Evolutionary conservation across 2,113 vertebrate species (phyloP).

Genomic region (Labeo catla): DNA sequence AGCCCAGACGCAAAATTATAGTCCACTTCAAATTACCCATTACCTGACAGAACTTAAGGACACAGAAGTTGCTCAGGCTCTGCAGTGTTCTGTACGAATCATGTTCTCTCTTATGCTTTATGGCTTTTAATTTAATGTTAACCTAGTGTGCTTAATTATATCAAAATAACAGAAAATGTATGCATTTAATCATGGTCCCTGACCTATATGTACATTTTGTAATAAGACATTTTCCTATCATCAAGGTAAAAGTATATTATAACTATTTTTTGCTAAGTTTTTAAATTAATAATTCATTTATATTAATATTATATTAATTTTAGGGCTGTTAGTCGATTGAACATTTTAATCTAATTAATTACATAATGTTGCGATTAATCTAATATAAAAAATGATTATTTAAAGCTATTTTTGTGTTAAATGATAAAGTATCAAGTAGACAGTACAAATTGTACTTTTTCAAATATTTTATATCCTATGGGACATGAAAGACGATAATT

Average conservation of each 20-base stretch:
- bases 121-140: neutral
- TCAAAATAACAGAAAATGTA: neutral
- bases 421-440: too few species aligned
- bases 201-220: neutral
- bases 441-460: too few species aligned
- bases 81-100: neutral
- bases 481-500: too few species aligned
- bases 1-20: conserved; percentile 33
- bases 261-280: neutral
- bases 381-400: too few species aligned
- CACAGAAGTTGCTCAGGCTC: neutral
- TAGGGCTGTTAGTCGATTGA: too few species aligned
- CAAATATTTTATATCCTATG: too few species aligned
- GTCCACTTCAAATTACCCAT: conserved; percentile 32
- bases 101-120: neutral
- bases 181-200: neutral
- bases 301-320: too few species aligned
- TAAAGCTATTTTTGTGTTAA: too few species aligned
- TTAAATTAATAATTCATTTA: neutral
- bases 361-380: too few species aligned
- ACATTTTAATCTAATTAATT: too few species aligned
- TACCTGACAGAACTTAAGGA: conserved; percentile 22
- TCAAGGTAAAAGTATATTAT: neutral
- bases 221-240: neutral
- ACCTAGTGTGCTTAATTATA: neutral